Evolutionary conservation across 64 coral and sea anemone species (phyloP).

Genomic region (Stichodactyla helianthus): DNA sequence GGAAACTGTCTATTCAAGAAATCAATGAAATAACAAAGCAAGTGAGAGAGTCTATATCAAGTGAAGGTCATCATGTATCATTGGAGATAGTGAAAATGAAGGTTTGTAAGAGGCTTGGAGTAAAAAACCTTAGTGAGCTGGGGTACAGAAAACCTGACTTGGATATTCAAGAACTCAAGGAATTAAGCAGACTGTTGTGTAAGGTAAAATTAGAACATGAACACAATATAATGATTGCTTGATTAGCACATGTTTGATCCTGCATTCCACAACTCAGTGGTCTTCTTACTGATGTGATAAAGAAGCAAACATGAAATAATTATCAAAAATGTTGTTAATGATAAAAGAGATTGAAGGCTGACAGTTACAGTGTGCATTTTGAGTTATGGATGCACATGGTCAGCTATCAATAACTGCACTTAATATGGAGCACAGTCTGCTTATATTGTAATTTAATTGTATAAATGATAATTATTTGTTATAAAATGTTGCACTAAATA

Average conservation of each 20-base stretch:
- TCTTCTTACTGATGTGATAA: too few species aligned
- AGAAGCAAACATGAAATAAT: too few species aligned
- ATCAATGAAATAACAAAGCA: conserved; percentile 58
- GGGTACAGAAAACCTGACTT: conserved; percentile 47
- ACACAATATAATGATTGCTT: not conserved
- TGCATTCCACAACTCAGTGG: too few species aligned
- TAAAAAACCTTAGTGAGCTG: conserved; percentile 32
- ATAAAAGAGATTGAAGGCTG: too few species aligned
- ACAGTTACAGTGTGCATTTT: too few species aligned
- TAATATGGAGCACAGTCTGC: too few species aligned
- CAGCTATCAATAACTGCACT: too few species aligned
- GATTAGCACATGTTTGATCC: not conserved
- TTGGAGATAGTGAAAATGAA: conserved; percentile 54
- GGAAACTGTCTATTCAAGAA: conserved; percentile 3
- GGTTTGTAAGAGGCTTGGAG: conserved; percentile 53
- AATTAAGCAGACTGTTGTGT: conserved; percentile 51
- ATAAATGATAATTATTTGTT: too few species aligned
- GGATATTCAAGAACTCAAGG: conserved; percentile 44
- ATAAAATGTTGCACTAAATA: too few species aligned
- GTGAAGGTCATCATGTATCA: conserved; percentile 47
- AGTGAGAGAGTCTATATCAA: conserved; percentile 37
- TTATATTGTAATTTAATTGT: too few species aligned
- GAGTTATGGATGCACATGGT: too few species aligned
- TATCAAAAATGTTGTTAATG: too few species aligned
- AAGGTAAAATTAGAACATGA: conserved; percentile 28